These are phyloP conservation scores for Anas platyrhynchos DNA, from an alignment of 2,113 vertebrate species.

Conservation along the genomic window DNA sequence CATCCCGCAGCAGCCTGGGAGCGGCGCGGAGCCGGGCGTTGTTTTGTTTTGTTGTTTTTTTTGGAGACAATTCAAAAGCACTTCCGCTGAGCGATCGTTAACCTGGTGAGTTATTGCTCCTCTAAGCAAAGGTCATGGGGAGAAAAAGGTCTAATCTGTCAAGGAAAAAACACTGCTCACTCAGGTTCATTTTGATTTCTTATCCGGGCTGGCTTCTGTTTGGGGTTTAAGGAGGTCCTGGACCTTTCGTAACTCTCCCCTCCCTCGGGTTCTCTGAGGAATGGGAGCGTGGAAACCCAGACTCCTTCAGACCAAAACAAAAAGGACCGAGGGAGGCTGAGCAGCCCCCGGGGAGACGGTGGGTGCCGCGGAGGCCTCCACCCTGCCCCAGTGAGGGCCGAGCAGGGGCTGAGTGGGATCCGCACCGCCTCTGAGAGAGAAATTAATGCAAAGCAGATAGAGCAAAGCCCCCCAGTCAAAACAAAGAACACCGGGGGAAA, in stretches of 20 bases:
- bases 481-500: neutral
- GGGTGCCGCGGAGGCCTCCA: neutral
- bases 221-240: neutral
- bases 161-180: constrained; percentile 56
- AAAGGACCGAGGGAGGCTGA: neutral
- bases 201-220: constrained; percentile 31
- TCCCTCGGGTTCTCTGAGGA: neutral
- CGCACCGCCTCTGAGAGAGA: neutral
- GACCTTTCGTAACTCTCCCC: neutral
- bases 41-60: constrained; percentile 60
- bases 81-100: constrained; percentile 84
- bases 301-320: neutral
- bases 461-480: neutral
- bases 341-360: neutral
- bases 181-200: constrained; percentile 44
- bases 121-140: constrained; percentile 82
- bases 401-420: neutral
- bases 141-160: constrained; percentile 81
- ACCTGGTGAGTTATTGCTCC: constrained; percentile 83
- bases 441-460: neutral
- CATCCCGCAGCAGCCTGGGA: neutral
- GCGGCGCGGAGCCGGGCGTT: neutral
- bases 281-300: neutral
- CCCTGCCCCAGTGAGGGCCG: neutral
- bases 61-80: constrained; percentile 71